Evolutionary conservation across 2,113 vertebrate species (phyloP), one percentile per base, ranked within the genome.

Genomic region (Periophthalmus modestus): DNA sequence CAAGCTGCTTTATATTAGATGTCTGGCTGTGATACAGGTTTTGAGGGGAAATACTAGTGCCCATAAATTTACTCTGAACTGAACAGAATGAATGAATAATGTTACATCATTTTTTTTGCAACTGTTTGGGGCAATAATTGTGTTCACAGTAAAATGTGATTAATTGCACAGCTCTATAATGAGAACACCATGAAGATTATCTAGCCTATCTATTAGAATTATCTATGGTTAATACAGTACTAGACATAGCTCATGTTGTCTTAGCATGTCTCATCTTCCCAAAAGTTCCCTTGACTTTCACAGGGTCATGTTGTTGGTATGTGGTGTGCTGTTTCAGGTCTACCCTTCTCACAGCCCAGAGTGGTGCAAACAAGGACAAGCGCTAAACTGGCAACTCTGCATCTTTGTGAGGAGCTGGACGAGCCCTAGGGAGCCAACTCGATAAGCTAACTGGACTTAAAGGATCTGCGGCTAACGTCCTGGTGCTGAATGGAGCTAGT

Each of bases 381-480:
- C 21, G 62, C 62, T 65, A 39, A 39, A 65, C 36, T 12, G 34
- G 62, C 62, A 65, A 65, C 62, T 65, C 62, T 36, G 62, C 62
- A 21, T 65, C 34, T 65, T 12, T 65, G 61, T 65, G 62, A 65
- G 39, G 62, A 39, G 62, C 34, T 19, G 34, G 33, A 36, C 33
- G 11, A 19, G 33, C 62, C 62, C 62, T 21, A 36, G 61, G 62
- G 62, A 65, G 34, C n/a, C 18, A 19, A 65, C 62, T 34, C n/a
- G 62, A 65, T 65, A 34, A 62, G 28, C 28, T 62, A 65, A 65
- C 62, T 43, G 62, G 62, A 65, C 62, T 65, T 65, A 65, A 65
- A 65, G 62, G 62, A 39, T 65, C 34, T 65, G 18, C 62, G 10
- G 33, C 33, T 63, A 63, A 34, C 33, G 18, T 63, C 61, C 61